A percentile compares a stretch with the other conserved stretches of the same genome.
phyloP scores from a whole-genome alignment of 1,140 invertebrate genomes.

The Drosophila nigromelanica region DNA sequence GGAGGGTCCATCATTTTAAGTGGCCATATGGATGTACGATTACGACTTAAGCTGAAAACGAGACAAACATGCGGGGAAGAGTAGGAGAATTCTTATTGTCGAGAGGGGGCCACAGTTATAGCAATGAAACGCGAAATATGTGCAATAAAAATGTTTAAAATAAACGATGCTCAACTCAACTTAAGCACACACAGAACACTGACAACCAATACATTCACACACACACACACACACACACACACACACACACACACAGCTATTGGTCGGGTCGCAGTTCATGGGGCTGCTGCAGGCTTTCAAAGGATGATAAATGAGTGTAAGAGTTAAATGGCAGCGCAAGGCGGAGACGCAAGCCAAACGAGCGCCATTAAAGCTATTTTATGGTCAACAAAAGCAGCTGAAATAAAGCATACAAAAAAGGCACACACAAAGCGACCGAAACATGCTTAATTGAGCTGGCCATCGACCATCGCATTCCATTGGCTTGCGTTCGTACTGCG shows the following conservation, averaged over 20 bases:
- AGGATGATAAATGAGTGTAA: slow-evolving; percentile 77
- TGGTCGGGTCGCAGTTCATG: slow-evolving; percentile 49
- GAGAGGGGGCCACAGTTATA: slow-evolving; percentile 46
- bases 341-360: slow-evolving; percentile 52
- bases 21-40: slow-evolving; percentile 67
- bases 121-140: slow-evolving; percentile 75
- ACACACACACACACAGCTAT: too few relatives aligned
- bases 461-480: slow-evolving; percentile 3
- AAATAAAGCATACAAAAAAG: slow-evolving; percentile 7
- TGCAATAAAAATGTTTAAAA: slow-evolving; percentile 74
- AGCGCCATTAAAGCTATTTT: slow-evolving; percentile 74
- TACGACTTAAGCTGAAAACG: slow-evolving; percentile 60
- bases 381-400: slow-evolving; percentile 59
- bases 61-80: background rate
- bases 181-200: slow-evolving; percentile 37
- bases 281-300: slow-evolving; percentile 62
- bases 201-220: slow-evolving; percentile 33
- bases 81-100: background rate
- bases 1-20: slow-evolving; percentile 63
- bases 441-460: slow-evolving; percentile 49
- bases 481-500: background rate
- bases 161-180: slow-evolving; percentile 65
- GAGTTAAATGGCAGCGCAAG: slow-evolving; percentile 72
- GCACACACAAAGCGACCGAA: slow-evolving; percentile 19
- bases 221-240: slow-evolving; percentile 18